phyloP scores from a whole-genome alignment of 2,797 vertebrate species.

The Peromyscus melanophrys region DNA sequence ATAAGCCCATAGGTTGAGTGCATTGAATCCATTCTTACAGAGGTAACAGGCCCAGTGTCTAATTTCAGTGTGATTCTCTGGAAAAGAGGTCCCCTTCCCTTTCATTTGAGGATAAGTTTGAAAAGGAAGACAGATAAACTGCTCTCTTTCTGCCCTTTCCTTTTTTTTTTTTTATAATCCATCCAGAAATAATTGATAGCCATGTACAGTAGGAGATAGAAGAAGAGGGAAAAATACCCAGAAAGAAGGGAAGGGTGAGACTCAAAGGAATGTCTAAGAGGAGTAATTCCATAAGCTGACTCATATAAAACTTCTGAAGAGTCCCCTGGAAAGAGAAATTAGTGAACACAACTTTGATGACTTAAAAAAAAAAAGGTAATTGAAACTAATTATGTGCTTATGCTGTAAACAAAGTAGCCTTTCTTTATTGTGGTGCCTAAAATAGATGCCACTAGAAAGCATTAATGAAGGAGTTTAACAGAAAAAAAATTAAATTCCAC shows the following conservation, averaged over 20 bases:
- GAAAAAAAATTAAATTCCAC: background rate
- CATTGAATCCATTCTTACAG: constrained; percentile 64
- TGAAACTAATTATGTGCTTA: constrained; percentile 48
- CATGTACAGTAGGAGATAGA: background rate
- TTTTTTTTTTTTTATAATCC: background rate
- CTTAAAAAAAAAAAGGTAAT: background rate
- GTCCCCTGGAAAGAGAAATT: background rate
- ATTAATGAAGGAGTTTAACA: constrained; percentile 14
- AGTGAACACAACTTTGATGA: constrained; percentile 1
- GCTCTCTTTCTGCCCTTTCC: background rate
- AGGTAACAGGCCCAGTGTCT: constrained; percentile 6
- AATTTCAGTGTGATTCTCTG: constrained; percentile 59
- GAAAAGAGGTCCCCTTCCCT: constrained; percentile 18
- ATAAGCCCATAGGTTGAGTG: constrained; percentile 28
- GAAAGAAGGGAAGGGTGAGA: background rate
- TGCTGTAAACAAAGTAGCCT: background rate
- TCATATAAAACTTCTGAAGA: background rate
- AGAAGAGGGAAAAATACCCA: background rate
- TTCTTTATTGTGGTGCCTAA: background rate
- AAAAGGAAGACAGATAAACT: constrained; percentile 26
- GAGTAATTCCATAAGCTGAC: background rate
- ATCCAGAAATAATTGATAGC: background rate
- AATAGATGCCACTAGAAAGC: background rate
- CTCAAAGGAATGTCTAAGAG: constrained; percentile 17
- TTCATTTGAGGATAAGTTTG: constrained; percentile 72